Evolutionary conservation across 2,888 invertebrate species (phyloP).

Genomic region (Ennomos fuscantarius): DNA sequence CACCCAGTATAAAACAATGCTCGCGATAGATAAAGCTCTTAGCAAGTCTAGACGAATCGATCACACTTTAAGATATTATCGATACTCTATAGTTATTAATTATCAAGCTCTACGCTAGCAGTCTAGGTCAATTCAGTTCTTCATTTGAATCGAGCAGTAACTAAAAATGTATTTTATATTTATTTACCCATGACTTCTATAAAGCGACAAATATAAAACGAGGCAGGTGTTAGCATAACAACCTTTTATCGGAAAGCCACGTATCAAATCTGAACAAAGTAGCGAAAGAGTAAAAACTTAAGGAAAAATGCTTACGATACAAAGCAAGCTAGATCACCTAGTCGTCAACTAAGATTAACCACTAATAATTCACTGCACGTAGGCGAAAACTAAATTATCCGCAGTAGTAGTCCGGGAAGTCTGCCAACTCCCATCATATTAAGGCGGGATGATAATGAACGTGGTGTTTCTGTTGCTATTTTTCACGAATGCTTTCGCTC

Average conservation of each 20-base stretch:
- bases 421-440: conserved; percentile 80
- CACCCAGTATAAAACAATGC: not conserved
- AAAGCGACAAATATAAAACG: too few relatives aligned
- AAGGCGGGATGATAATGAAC: conserved; percentile 76
- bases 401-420: conserved; percentile 64
- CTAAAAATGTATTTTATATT: not conserved
- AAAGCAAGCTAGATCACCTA: conserved; percentile 18
- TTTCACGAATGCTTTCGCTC: conserved; percentile 48
- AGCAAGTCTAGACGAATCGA: conserved; percentile 54
- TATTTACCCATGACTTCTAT: not conserved
- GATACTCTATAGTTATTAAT: conserved; percentile 9
- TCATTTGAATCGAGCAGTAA: not conserved
- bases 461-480: conserved; percentile 58
- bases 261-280: too few relatives aligned
- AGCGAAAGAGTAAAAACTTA: too few relatives aligned
- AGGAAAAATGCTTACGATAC: not conserved
- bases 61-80: conserved; percentile 22
- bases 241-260: too few relatives aligned
- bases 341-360: conserved; percentile 47
- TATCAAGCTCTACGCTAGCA: conserved; percentile 4
- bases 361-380: conserved; percentile 73
- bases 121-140: conserved; percentile 3
- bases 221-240: too few relatives aligned
- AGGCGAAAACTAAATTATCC: conserved; percentile 74
- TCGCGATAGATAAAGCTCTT: conserved; percentile 3